Evolutionary conservation across 2,113 vertebrate species (phyloP).

Genomic region (Psammodynastes pulverulentus): DNA sequence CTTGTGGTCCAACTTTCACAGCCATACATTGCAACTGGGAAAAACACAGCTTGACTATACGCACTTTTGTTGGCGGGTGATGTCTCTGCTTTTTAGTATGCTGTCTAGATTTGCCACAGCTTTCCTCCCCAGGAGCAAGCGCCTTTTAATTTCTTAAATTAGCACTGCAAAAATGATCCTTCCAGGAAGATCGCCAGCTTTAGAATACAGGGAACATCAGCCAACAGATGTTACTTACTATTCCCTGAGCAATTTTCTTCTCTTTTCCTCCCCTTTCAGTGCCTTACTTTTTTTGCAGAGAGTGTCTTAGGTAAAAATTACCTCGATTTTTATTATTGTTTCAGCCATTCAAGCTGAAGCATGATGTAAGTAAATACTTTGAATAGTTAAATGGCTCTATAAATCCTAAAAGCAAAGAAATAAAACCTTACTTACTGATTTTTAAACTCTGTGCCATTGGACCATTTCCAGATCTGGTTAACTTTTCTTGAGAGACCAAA

Average conservation of each 20-base stretch:
- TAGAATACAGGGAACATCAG: background rate
- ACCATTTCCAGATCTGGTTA: background rate
- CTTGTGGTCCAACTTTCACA: no score
- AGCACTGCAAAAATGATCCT: background rate
- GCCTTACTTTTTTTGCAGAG: background rate
- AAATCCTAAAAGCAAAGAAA: background rate
- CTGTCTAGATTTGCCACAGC: no score
- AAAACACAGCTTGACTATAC: no score
- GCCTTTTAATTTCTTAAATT: no score
- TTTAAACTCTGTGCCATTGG: constrained; percentile 3
- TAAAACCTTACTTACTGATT: constrained; percentile 4
- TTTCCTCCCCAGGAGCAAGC: no score
- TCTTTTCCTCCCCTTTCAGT: background rate
- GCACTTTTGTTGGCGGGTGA: no score
- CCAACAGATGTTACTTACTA: background rate
- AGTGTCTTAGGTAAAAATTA: background rate
- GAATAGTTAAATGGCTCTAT: background rate
- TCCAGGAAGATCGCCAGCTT: background rate
- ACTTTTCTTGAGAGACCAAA: constrained; percentile 16
- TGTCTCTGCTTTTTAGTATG: no score
- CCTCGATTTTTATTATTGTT: background rate
- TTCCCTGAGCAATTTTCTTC: background rate
- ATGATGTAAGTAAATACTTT: background rate
- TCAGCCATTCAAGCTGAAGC: background rate
- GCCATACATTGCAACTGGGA: no score